A percentile compares a stretch with the other conserved stretches of the same genome.
These are phyloP conservation scores for Limnodromus scolopaceus DNA, from an alignment of 2,797 vertebrate genomes.

Conservation along the genomic window DNA sequence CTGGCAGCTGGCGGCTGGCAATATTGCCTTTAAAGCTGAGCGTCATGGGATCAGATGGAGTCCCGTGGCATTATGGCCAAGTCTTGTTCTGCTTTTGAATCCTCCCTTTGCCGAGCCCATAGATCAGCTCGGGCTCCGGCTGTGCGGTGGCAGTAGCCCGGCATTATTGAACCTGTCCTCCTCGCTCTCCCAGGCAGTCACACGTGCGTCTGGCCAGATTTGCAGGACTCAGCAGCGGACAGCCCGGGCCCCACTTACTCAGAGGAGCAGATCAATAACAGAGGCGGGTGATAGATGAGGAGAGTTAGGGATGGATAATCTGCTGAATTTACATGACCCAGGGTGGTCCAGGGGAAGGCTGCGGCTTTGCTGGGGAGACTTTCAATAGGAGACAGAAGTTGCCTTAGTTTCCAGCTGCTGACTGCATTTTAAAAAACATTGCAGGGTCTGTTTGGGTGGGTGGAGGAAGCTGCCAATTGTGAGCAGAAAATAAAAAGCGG, in stretches of 20 bases:
- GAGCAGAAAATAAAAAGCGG: conserved; percentile 39
- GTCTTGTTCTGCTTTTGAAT: neutral
- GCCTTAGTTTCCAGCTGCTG: conserved; percentile 73
- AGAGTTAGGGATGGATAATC: conserved; percentile 76
- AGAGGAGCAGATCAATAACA: conserved; percentile 71
- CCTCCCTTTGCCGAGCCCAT: neutral
- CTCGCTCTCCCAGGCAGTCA: conserved; percentile 51
- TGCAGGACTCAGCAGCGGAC: conserved; percentile 65
- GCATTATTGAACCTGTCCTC: conserved; percentile 52
- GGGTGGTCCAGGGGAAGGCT: conserved; percentile 65
- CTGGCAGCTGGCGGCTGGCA: neutral
- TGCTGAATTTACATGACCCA: conserved; percentile 77
- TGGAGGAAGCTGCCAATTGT: conserved; percentile 62
- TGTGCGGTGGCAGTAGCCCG: neutral
- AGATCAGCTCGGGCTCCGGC: neutral
- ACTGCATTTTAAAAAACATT: conserved; percentile 70
- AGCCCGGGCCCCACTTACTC: conserved; percentile 31
- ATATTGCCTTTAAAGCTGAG: neutral
- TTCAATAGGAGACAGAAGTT: conserved; percentile 73
- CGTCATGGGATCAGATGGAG: conserved; percentile 18
- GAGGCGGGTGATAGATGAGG: conserved; percentile 74
- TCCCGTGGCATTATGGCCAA: conserved; percentile 7
- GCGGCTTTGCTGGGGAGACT: conserved; percentile 63
- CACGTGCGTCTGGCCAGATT: conserved; percentile 59
- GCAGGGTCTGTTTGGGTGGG: conserved; percentile 46